Conservation (phyloP, 2,797 vertebrate species). For the Taeniopygia guttata region DNA sequence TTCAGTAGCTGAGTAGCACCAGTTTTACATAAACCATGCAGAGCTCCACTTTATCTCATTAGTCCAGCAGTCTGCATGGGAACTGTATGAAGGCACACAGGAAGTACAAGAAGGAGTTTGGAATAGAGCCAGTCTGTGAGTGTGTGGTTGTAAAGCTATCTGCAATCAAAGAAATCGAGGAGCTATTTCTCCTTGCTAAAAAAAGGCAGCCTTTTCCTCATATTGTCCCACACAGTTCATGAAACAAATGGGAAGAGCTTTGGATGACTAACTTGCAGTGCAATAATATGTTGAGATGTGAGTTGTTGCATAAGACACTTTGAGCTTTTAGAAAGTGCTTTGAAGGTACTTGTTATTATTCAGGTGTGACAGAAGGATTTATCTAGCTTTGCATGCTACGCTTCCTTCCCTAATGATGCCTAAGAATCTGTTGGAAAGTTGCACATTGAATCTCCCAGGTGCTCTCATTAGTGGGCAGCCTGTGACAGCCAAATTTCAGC, state of each 20-base stretch:
- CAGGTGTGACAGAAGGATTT: not conserved
- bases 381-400: not conserved
- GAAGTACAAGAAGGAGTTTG: not conserved
- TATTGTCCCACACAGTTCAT: not conserved
- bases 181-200: not conserved
- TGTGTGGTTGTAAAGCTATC: not conserved
- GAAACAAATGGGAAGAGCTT: not conserved
- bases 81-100: not conserved
- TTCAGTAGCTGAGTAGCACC: not conserved
- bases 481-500: not conserved
- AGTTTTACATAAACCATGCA: rapidly evolving
- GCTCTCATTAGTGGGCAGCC: not conserved
- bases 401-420: not conserved
- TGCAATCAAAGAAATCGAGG: not conserved
- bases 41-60: not conserved
- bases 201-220: not conserved
- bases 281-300: not conserved
- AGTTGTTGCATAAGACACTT: not conserved
- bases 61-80: not conserved
- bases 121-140: not conserved
- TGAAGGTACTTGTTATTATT: not conserved
- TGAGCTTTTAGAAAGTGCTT: not conserved
- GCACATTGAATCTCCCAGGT: not conserved
- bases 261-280: not conserved
- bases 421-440: not conserved